A percentile compares a stretch with the other conserved stretches of the same genome.
Conservation (phyloP, 2,888 invertebrate genomes). For the Pasiphila rectangulata region DNA sequence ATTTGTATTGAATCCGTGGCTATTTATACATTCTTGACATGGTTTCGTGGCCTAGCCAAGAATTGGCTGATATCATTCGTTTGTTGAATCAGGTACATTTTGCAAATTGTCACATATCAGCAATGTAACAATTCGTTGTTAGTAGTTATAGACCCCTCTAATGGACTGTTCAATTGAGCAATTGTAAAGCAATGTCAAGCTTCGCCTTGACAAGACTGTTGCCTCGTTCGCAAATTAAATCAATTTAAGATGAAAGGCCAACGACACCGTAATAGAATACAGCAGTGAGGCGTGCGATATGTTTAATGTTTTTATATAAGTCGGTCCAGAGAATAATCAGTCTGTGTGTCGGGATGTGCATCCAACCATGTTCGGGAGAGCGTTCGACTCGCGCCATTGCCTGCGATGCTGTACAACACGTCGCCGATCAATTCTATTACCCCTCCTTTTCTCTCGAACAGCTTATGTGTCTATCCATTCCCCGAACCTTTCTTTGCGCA, state of each 20-base stretch:
- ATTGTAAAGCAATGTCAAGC: background rate
- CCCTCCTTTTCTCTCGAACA: constrained; percentile 42
- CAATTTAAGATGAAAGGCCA: constrained; percentile 24
- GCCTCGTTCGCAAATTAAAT: constrained; percentile 2
- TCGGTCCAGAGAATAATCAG: constrained; percentile 22
- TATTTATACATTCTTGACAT: background rate
- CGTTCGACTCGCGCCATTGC: constrained; percentile 66
- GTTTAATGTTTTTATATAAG: constrained; percentile 31
- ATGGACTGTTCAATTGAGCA: background rate
- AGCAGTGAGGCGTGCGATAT: constrained; percentile 28
- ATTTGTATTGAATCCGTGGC: background rate
- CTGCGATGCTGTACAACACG: constrained; percentile 34
- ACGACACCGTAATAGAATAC: constrained; percentile 21
- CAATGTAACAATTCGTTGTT: no score
- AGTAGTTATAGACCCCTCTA: background rate
- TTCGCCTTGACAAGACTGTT: background rate
- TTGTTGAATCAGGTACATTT: background rate
- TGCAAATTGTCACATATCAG: no score
- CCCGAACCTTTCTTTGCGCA: constrained; percentile 23
- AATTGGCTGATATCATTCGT: background rate
- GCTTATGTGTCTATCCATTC: constrained; percentile 26
- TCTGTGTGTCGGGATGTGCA: constrained; percentile 47
- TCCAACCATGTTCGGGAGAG: constrained; percentile 54
- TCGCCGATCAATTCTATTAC: constrained; percentile 44
- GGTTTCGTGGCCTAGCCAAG: background rate